Conservation (phyloP, 1,140 invertebrate genomes). For the Drosophila ficusphila region DNA sequence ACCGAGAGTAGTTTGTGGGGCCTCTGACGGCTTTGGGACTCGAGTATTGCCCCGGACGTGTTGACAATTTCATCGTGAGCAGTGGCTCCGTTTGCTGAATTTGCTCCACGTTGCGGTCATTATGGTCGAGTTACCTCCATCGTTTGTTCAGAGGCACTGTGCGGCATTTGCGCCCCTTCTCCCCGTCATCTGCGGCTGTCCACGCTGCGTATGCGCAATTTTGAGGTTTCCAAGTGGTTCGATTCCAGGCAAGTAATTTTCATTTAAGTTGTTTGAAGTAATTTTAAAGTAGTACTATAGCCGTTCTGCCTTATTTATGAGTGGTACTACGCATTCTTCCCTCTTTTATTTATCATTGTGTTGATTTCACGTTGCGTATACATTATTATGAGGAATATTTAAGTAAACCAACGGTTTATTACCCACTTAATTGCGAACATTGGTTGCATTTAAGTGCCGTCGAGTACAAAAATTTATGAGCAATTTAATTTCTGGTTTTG, state of each 20-base stretch:
- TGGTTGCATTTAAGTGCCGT: too few species aligned
- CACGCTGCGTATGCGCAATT: conserved; percentile 29
- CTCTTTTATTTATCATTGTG: too few species aligned
- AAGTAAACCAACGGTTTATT: too few species aligned
- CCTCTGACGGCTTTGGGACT: neutral
- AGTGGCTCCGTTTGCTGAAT: conserved; percentile 16
- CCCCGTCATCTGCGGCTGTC: neutral
- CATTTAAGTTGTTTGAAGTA: too few species aligned
- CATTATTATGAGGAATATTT: too few species aligned
- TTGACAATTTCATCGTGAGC: conserved; percentile 45
- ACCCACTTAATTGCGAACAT: too few species aligned
- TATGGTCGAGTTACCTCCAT: conserved; percentile 10
- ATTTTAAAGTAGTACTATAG: too few species aligned
- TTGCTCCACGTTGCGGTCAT: conserved; percentile 33
- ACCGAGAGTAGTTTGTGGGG: conserved; percentile 2
- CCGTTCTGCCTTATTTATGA: too few species aligned
- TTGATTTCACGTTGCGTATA: too few species aligned
- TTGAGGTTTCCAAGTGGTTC: conserved; percentile 2
- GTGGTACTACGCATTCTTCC: too few species aligned
- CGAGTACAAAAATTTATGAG: too few species aligned
- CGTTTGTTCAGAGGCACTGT: neutral
- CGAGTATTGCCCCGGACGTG: conserved; percentile 5
- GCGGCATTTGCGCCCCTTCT: neutral
- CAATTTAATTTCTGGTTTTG: too few species aligned
- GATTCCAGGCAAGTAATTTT: neutral